These are phyloP conservation scores for Chanos chanos DNA, from an alignment of 2,797 vertebrate species.

Conservation along the genomic window DNA sequence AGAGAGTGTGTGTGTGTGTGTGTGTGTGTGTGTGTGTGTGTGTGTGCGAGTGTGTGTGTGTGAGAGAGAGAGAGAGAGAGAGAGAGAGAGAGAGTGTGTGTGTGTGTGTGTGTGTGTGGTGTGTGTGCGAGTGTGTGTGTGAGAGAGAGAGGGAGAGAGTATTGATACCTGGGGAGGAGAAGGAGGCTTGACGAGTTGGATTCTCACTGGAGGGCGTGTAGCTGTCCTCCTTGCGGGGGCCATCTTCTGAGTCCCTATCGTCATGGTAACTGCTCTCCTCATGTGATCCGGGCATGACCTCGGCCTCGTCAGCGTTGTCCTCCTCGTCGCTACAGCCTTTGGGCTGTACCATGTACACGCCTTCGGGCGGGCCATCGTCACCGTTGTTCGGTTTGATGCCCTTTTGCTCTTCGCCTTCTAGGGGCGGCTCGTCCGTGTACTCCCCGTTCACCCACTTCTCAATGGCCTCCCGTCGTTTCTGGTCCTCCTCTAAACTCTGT, in stretches of 20 bases:
- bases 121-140: no score
- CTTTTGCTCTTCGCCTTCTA: conserved; percentile 61
- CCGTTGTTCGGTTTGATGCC: conserved; percentile 65
- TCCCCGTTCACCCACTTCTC: conserved; percentile 99
- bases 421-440: conserved; percentile 83
- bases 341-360: conserved; percentile 97
- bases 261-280: conserved; percentile 74
- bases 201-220: conserved; percentile 69
- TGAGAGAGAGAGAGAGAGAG: not conserved
- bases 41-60: no score
- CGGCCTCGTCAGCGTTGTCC: conserved; percentile 75
- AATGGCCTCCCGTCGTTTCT: conserved; percentile 91
- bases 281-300: conserved; percentile 63
- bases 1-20: no score
- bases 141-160: not conserved
- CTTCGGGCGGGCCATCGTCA: conserved; percentile 82
- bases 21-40: no score
- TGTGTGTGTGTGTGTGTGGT: no score
- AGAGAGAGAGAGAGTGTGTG: not conserved
- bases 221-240: conserved; percentile 72
- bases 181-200: conserved; percentile 71
- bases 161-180: conserved; percentile 74
- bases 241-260: conserved; percentile 78
- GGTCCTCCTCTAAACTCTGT: conserved; percentile 91
- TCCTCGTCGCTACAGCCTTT: conserved; percentile 96